Evolutionary conservation across 2,797 vertebrate species (phyloP).

Genomic region (Acrossocheilus wenchowensis): DNA sequence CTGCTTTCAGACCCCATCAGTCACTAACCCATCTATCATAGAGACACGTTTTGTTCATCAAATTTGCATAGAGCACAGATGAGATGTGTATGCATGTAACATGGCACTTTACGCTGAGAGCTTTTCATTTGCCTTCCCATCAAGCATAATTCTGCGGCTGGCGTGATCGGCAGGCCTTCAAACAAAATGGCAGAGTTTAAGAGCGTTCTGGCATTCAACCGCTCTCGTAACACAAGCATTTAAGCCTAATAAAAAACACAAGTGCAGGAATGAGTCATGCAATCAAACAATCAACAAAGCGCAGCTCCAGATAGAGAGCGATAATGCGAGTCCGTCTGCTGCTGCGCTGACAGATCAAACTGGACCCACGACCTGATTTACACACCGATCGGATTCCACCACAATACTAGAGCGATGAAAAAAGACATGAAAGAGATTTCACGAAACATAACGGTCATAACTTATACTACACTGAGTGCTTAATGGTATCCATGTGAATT

Average conservation of each 20-base stretch:
- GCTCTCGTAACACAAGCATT: conserved; percentile 49
- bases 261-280: not conserved
- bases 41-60: not conserved
- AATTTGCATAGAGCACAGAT: not conserved
- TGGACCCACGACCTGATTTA: not conserved
- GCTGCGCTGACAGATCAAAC: not conserved
- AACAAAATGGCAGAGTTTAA: conserved; percentile 40
- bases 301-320: not conserved
- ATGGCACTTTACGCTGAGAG: not conserved
- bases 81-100: not conserved
- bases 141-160: not conserved
- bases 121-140: conserved; percentile 3
- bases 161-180: conserved; percentile 31
- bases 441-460: not conserved
- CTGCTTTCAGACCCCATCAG: conserved; percentile 18
- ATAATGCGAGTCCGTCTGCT: not conserved
- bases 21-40: not conserved
- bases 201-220: not conserved
- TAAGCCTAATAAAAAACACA: conserved; percentile 45
- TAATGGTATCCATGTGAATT: not conserved
- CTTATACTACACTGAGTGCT: not conserved
- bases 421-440: not conserved
- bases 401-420: not conserved
- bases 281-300: conserved; percentile 26
- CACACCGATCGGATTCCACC: not conserved